Evolutionary conservation across 2,113 vertebrate genomes (phyloP).

Genomic region (Pluvialis apricaria): DNA sequence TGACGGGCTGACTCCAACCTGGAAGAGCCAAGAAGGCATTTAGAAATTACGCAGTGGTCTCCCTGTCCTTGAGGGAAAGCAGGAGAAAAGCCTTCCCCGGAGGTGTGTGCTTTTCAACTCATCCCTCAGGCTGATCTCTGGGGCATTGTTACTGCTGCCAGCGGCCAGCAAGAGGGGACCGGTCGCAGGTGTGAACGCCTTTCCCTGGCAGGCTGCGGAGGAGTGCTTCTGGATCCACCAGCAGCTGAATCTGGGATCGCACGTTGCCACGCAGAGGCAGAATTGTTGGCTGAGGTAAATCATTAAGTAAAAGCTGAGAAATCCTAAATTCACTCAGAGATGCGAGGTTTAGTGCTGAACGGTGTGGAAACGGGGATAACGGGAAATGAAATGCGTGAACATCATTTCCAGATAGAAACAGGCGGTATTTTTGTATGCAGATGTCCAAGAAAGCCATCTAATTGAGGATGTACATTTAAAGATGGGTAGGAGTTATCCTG

Average conservation of each 20-base stretch:
- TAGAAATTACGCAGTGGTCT: neutral
- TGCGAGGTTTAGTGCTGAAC: neutral
- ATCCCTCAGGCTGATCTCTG: neutral
- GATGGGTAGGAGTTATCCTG: neutral
- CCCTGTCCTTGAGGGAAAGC: neutral
- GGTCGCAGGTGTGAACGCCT: fast-evolving
- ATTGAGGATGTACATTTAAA: neutral
- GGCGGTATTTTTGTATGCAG: neutral
- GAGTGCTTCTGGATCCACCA: neutral
- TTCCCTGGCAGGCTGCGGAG: fast-evolving
- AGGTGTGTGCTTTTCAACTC: neutral
- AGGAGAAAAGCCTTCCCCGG: neutral
- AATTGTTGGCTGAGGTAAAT: neutral
- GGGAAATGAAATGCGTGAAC: neutral
- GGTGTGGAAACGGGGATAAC: neutral
- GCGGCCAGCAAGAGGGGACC: neutral
- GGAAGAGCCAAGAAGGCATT: neutral
- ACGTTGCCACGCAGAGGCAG: neutral
- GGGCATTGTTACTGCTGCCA: neutral
- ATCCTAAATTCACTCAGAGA: neutral
- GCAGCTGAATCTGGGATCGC: neutral
- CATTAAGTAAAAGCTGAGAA: neutral
- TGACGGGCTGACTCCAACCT: neutral
- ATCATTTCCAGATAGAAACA: neutral
- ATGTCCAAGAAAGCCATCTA: neutral